A percentile compares a stretch with the other conserved stretches of the same genome.
These are phyloP conservation scores for Melanaphis sacchari DNA, from an alignment of 1,140 invertebrate genomes.

Conservation along the genomic window DNA sequence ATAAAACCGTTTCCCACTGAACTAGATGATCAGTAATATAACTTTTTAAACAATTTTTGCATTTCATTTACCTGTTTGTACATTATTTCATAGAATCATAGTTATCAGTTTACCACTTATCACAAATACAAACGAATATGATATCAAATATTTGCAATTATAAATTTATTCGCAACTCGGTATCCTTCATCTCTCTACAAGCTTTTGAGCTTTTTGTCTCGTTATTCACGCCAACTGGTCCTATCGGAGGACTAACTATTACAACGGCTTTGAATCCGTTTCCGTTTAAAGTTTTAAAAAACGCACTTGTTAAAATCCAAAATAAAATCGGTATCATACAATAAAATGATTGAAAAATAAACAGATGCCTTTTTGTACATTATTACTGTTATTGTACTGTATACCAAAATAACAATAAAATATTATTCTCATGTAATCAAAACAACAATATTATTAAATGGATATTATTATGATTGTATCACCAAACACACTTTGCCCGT, in stretches of 20 bases:
- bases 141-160: background rate
- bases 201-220: background rate
- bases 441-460: slow-evolving; percentile 13
- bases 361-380: background rate
- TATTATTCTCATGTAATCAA: slow-evolving; percentile 13
- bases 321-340: background rate
- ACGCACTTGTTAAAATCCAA: background rate
- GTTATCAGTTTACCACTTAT: background rate
- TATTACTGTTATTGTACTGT: background rate
- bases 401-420: background rate
- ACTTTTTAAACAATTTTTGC: background rate
- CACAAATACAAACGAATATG: background rate
- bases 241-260: background rate
- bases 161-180: background rate
- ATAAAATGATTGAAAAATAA: slow-evolving; percentile 14
- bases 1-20: background rate
- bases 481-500: background rate
- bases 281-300: background rate
- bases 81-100: background rate
- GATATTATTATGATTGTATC: background rate
- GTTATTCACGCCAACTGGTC: background rate
- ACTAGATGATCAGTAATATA: background rate
- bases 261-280: background rate
- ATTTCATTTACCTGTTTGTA: background rate
- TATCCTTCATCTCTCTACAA: background rate